Percentiles rank a stretch among this genome's conserved stretches.
Evolutionary conservation across 2,797 vertebrate genomes (phyloP).

Genomic region (Malurus leucopterus): DNA sequence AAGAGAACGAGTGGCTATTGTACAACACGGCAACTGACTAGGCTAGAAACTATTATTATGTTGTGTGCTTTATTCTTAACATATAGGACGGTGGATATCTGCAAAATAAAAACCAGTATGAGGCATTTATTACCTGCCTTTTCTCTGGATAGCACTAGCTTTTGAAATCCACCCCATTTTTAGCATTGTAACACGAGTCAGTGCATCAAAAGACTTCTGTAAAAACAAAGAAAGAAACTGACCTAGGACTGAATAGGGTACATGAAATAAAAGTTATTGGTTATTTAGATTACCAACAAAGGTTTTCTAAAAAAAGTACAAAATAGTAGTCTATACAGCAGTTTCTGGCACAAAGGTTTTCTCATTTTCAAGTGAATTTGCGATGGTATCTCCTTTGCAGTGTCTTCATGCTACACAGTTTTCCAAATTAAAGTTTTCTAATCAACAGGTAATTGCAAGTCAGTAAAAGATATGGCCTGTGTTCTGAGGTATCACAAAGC

Average conservation of each 20-base stretch:
- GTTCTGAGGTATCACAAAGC: neutral
- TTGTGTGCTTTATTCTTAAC: neutral
- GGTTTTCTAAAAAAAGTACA: neutral
- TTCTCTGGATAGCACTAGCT: slow-evolving; percentile 91
- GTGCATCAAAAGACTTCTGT: slow-evolving; percentile 89
- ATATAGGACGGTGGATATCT: fast-evolving
- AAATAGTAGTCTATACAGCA: neutral
- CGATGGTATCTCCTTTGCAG: neutral
- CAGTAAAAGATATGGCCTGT: neutral
- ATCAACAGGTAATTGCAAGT: neutral
- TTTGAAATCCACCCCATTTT: slow-evolving; percentile 96
- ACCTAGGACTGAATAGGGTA: neutral
- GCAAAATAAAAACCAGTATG: neutral
- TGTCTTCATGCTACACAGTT: neutral
- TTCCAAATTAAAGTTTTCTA: neutral
- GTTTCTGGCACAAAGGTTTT: neutral
- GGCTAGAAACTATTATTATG: neutral
- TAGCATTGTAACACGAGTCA: slow-evolving; percentile 87
- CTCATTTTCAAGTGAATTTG: neutral
- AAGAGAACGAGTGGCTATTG: neutral
- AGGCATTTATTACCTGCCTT: slow-evolving; percentile 84
- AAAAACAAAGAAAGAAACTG: slow-evolving; percentile 48
- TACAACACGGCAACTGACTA: fast-evolving
- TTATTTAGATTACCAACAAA: neutral
- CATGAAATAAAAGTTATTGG: neutral